phyloP scores from a whole-genome alignment of 2,113 vertebrate species.

The Mesembrinibis cayennensis region DNA sequence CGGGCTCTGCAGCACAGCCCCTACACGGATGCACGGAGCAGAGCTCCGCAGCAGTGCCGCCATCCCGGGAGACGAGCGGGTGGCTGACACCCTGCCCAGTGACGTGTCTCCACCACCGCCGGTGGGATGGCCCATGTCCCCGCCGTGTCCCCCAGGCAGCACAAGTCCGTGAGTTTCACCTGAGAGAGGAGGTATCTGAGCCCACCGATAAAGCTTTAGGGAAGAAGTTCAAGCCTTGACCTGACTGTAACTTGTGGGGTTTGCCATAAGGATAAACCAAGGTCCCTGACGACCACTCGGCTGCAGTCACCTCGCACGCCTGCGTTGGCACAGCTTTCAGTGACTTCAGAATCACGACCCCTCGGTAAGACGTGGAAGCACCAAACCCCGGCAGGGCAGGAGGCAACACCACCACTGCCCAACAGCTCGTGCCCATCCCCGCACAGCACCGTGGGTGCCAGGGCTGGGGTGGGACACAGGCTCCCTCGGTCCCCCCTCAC shows the following conservation, averaged over 20 bases:
- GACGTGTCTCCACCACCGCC: rapidly evolving
- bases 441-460: too few species aligned
- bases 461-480: not conserved
- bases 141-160: rapidly evolving
- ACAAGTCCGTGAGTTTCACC: not conserved
- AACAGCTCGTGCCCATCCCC: rapidly evolving
- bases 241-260: not conserved
- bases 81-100: not conserved
- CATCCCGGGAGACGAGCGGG: not conserved
- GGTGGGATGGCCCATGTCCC: too few species aligned
- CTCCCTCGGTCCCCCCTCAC: rapidly evolving
- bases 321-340: not conserved
- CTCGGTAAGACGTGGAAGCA: not conserved
- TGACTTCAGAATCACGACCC: not conserved
- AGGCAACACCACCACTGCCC: too few species aligned
- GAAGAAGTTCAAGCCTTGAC: not conserved
- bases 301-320: not conserved
- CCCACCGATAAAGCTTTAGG: rapidly evolving
- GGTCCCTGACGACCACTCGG: rapidly evolving
- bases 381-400: not conserved
- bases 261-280: not conserved
- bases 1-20: not conserved
- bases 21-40: not conserved
- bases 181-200: not conserved
- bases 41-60: not conserved